Evolutionary conservation across 2,888 invertebrate genomes (phyloP).

Genomic region (Philonicus albiceps): DNA sequence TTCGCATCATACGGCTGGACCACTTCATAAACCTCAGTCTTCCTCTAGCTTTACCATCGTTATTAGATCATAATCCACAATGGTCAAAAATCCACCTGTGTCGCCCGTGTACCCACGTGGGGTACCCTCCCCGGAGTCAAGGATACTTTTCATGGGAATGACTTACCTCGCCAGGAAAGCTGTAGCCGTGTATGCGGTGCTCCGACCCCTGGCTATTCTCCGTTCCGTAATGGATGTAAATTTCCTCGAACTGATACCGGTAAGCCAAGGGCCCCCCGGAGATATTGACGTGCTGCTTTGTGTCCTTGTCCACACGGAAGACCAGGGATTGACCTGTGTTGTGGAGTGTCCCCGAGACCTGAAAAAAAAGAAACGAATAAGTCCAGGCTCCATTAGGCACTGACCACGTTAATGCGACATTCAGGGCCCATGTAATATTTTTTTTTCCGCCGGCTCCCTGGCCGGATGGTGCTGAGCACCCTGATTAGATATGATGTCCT

Average conservation of each 20-base stretch:
- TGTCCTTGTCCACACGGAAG: slow-evolving; percentile 88
- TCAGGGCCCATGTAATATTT: neutral
- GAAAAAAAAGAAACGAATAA: slow-evolving; percentile 50
- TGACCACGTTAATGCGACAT: slow-evolving; percentile 23
- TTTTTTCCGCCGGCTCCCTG: neutral
- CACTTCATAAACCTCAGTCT: slow-evolving; percentile 4
- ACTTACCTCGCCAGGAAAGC: slow-evolving; percentile 96
- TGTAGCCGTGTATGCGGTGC: slow-evolving; percentile 92
- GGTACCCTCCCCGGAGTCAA: neutral
- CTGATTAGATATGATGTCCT: slow-evolving; percentile 44
- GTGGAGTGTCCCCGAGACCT: slow-evolving; percentile 88
- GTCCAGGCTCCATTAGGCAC: neutral
- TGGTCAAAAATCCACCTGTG: slow-evolving; percentile 26
- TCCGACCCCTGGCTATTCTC: slow-evolving; percentile 93
- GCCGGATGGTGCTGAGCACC: slow-evolving; percentile 29
- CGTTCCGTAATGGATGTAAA: slow-evolving; percentile 94
- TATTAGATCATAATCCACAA: slow-evolving; percentile 24
- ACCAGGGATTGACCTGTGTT: slow-evolving; percentile 96
- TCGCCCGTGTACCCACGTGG: neutral
- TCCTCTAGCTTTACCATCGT: neutral
- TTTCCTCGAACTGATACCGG: slow-evolving; percentile 93
- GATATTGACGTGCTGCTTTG: slow-evolving; percentile 92
- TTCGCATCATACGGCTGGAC: neutral
- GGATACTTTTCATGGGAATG: neutral
- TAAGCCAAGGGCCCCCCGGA: slow-evolving; percentile 96